Conservation (phyloP, 1,140 invertebrate species). For the Polypedilum pembai region DNA sequence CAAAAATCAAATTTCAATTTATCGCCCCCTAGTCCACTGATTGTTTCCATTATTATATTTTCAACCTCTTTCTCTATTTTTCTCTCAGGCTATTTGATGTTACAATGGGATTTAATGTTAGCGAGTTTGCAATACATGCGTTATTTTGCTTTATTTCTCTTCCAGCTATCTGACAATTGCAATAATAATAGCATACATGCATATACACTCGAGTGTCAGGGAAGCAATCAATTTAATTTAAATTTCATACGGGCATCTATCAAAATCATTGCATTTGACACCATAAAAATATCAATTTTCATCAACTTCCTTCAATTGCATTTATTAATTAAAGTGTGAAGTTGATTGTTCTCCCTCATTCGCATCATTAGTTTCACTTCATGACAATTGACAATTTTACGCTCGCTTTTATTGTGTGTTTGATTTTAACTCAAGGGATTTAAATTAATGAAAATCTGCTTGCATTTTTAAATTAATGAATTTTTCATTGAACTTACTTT, state of each 20-base stretch:
- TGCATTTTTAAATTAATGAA: background rate
- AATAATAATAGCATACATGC: background rate
- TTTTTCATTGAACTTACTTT: background rate
- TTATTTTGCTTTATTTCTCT: background rate
- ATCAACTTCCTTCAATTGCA: background rate
- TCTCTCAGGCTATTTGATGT: background rate
- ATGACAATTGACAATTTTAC: background rate
- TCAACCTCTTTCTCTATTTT: too few relatives aligned
- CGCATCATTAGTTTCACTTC: background rate
- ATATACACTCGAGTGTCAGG: background rate
- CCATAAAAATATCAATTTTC: conserved; percentile 4
- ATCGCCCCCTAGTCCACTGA: too few relatives aligned
- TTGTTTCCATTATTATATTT: too few relatives aligned
- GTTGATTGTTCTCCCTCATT: background rate
- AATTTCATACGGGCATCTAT: conserved; percentile 11
- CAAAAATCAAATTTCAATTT: too few relatives aligned
- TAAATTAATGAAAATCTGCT: too few relatives aligned
- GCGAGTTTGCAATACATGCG: background rate
- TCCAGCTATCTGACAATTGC: background rate
- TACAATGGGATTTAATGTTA: background rate
- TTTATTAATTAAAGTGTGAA: conserved; percentile 14
- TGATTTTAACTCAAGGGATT: too few relatives aligned
- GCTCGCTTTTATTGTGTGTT: background rate
- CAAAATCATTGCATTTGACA: background rate
- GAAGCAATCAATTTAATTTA: conserved; percentile 18